A percentile compares a stretch with the other conserved stretches of the same genome.
Evolutionary conservation across 2,888 invertebrate genomes (phyloP).

Genomic region (Shargacucullia verbasci): DNA sequence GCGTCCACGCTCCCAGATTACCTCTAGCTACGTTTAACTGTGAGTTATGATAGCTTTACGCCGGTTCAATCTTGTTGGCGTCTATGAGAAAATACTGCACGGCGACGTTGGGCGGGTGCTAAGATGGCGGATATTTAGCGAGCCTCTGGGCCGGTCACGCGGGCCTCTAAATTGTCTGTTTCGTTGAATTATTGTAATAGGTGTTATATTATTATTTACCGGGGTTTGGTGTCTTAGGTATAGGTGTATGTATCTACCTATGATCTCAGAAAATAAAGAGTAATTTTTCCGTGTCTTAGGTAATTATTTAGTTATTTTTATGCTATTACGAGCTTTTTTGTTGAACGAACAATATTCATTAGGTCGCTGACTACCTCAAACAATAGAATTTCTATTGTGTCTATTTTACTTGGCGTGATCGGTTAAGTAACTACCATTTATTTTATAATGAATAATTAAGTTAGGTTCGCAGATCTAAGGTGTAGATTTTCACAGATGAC

Average conservation of each 20-base stretch:
- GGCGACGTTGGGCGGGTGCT: constrained; percentile 74
- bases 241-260: no score
- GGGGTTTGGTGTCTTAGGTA: neutral
- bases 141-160: constrained; percentile 27
- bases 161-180: constrained; percentile 15
- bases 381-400: no score
- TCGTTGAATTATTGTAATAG: constrained; percentile 6
- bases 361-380: no score
- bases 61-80: constrained; percentile 83
- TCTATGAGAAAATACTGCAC: constrained; percentile 86
- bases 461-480: no score
- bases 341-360: no score
- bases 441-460: no score
- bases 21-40: constrained; percentile 81
- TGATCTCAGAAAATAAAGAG: no score
- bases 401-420: no score
- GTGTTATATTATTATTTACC: neutral
- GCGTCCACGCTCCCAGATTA: constrained; percentile 81
- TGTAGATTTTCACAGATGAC: no score
- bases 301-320: no score
- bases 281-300: neutral
- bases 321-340: no score
- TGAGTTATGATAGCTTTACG: constrained; percentile 86
- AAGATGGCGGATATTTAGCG: constrained; percentile 70
- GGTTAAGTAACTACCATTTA: no score